Conservation (phyloP, 2,888 invertebrate genomes). For the Yponomeuta sedellus region DNA sequence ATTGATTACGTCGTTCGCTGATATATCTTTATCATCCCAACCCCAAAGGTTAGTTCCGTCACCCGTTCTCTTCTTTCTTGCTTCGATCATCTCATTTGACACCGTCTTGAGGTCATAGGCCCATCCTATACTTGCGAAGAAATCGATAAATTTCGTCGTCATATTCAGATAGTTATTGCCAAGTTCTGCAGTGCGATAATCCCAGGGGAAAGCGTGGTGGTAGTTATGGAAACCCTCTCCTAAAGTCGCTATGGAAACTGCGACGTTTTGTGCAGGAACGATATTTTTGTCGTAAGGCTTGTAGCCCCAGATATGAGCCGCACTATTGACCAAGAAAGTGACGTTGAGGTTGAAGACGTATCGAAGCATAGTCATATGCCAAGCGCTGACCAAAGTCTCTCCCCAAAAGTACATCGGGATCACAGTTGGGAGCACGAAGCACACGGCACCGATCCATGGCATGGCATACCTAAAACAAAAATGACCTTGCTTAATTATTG, state of each 20-base stretch:
- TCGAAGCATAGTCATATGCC: slow-evolving; percentile 65
- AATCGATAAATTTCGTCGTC: slow-evolving; percentile 41
- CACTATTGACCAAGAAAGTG: slow-evolving; percentile 80
- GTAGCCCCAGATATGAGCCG: slow-evolving; percentile 74
- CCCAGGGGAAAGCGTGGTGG: slow-evolving; percentile 84
- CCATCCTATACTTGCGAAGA: slow-evolving; percentile 44
- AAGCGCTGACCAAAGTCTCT: slow-evolving; percentile 62
- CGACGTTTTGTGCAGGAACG: slow-evolving; percentile 31
- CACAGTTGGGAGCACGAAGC: slow-evolving; percentile 65
- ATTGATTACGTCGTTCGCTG: neutral
- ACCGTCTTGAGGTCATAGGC: slow-evolving; percentile 46
- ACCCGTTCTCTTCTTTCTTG: slow-evolving; percentile 31
- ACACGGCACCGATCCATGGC: slow-evolving; percentile 76
- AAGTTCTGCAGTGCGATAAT: slow-evolving; percentile 77
- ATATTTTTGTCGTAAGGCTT: slow-evolving; percentile 59
- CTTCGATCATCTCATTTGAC: slow-evolving; percentile 26
- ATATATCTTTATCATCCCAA: neutral
- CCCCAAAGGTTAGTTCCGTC: slow-evolving; percentile 31
- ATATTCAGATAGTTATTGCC: slow-evolving; percentile 36
- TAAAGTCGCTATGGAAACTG: slow-evolving; percentile 28
- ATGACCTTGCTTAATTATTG: neutral
- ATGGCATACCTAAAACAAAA: slow-evolving; percentile 73
- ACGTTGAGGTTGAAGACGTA: slow-evolving; percentile 75
- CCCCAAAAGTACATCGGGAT: slow-evolving; percentile 78
- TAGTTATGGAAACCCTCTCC: slow-evolving; percentile 85